Evolutionary conservation across 2,797 vertebrate genomes (phyloP).

Genomic region (Pagetopsis macropterus): DNA sequence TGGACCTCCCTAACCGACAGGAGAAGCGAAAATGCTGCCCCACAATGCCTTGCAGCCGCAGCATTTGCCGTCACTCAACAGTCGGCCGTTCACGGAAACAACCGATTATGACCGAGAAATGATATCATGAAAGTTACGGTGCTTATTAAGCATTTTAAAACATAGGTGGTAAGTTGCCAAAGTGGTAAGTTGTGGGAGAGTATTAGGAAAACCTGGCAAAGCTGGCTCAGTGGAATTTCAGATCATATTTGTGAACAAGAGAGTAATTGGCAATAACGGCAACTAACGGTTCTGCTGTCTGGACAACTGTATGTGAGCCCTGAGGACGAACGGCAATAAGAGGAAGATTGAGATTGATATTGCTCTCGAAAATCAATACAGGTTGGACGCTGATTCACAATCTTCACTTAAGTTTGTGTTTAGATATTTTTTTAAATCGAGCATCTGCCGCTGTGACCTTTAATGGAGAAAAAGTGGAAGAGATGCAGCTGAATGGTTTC

Average conservation of each 20-base stretch:
- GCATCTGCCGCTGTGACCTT: conserved; percentile 35
- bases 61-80: no score
- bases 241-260: conserved; percentile 35
- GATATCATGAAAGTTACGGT: no score
- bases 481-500: conserved; percentile 24
- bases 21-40: no score
- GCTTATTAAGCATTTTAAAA: no score
- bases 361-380: conserved; percentile 60
- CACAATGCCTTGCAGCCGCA: no score
- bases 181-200: neutral
- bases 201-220: conserved; percentile 23
- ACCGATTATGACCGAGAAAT: no score
- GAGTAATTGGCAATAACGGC: conserved; percentile 54
- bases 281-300: conserved; percentile 30
- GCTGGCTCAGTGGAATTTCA: conserved; percentile 34
- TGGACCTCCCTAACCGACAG: no score
- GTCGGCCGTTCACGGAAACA: no score
- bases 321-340: conserved; percentile 35
- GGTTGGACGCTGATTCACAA: conserved; percentile 40
- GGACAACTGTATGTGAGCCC: conserved; percentile 38
- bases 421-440: conserved; percentile 12
- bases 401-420: conserved; percentile 36
- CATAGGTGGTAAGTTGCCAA: no score
- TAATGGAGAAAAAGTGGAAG: conserved; percentile 30
- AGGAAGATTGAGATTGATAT: conserved; percentile 59